phyloP scores from a whole-genome alignment of 1,140 invertebrate genomes.

The Himalopsyche phryganea region DNA sequence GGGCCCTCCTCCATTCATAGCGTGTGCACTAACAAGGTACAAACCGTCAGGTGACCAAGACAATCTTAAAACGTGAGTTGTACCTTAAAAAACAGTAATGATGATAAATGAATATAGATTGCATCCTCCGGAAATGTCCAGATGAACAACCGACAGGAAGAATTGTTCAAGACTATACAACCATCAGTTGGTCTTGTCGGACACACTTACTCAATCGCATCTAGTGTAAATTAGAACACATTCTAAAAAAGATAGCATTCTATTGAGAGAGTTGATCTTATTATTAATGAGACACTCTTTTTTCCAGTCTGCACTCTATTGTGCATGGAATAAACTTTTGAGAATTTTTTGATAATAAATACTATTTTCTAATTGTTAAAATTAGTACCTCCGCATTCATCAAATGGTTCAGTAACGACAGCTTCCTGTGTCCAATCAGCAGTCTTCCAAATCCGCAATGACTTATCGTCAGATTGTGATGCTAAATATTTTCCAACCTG shows the following conservation, averaged over 20 bases:
- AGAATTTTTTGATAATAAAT: no score
- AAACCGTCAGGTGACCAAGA: constrained; percentile 98
- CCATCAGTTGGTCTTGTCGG: no score
- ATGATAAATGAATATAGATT: neutral
- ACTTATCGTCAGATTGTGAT: constrained; percentile 95
- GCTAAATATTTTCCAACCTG: constrained; percentile 90
- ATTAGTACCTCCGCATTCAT: constrained; percentile 83
- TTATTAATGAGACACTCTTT: no score
- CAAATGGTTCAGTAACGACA: constrained; percentile 85
- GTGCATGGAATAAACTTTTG: no score
- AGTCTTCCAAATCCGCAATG: constrained; percentile 90
- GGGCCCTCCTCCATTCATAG: constrained; percentile 96
- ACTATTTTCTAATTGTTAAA: no score
- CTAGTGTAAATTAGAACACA: no score
- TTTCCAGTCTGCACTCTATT: no score
- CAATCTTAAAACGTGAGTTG: constrained; percentile 88
- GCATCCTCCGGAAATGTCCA: neutral
- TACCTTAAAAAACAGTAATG: constrained; percentile 53
- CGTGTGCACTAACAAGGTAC: constrained; percentile 93
- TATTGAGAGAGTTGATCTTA: no score
- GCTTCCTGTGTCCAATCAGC: constrained; percentile 87
- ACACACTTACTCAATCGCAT: no score
- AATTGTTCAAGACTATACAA: no score
- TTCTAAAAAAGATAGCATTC: no score
- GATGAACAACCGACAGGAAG: no score